phyloP scores from a whole-genome alignment of 2,797 vertebrate genomes.

The Helarctos malayanus region DNA sequence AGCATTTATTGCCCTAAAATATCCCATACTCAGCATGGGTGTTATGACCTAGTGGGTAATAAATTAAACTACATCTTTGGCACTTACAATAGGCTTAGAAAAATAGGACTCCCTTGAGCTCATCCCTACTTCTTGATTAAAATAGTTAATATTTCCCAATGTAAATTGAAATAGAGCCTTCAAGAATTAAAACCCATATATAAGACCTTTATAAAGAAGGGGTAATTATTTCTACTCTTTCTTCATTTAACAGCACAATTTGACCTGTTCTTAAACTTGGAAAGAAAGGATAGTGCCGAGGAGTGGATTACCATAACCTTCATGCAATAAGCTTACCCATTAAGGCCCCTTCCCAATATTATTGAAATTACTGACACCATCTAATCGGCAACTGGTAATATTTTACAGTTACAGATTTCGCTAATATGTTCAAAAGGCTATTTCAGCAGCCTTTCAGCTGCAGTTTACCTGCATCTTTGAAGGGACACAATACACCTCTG shows the following conservation, averaged over 20 bases:
- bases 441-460: background rate
- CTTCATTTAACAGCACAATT: background rate
- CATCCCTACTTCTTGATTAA: background rate
- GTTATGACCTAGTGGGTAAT: background rate
- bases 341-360: background rate
- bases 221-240: background rate
- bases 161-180: background rate
- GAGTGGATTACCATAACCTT: background rate
- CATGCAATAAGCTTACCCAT: background rate
- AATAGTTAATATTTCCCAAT: constrained; percentile 8
- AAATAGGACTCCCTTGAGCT: background rate
- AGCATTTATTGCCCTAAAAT: background rate
- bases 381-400: background rate
- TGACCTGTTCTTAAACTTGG: background rate
- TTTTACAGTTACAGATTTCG: background rate
- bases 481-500: background rate
- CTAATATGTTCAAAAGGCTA: background rate
- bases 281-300: background rate
- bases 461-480: background rate
- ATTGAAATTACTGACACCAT: background rate
- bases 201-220: constrained; percentile 21
- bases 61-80: constrained; percentile 15
- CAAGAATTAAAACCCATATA: constrained; percentile 5
- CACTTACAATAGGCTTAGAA: background rate
- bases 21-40: background rate